These are phyloP conservation scores for Nephrotoma guestfalica DNA, from an alignment of 2,888 invertebrate species.

Conservation along the genomic window DNA sequence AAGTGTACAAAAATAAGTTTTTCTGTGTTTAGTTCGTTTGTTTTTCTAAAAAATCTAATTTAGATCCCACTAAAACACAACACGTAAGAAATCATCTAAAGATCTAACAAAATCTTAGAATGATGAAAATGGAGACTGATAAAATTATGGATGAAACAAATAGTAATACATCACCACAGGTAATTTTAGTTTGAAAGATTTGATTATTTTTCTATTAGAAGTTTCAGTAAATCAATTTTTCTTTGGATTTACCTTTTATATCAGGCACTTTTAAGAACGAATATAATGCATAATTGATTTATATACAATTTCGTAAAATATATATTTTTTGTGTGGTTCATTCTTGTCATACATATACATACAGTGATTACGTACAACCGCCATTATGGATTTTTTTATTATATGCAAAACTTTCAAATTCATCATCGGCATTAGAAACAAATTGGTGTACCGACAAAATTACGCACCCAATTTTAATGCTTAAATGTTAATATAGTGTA, in stretches of 20 bases:
- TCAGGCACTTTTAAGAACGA: neutral
- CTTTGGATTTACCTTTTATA: neutral
- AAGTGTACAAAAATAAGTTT: neutral
- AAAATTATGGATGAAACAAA: conserved; percentile 71
- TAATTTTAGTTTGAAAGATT: neutral
- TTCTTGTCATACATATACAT: neutral
- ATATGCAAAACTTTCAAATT: neutral
- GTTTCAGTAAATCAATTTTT: neutral
- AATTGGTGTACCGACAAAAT: neutral
- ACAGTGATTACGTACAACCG: neutral
- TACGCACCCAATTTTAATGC: neutral
- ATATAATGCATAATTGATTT: neutral
- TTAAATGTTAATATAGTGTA: neutral
- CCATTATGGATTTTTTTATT: neutral
- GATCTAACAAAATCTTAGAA: conserved; percentile 19
- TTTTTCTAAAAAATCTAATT: neutral
- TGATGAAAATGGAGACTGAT: conserved; percentile 86
- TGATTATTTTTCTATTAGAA: neutral
- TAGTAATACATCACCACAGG: conserved; percentile 17
- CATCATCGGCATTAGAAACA: neutral
- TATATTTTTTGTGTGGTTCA: too few relatives aligned
- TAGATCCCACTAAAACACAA: neutral
- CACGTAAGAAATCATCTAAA: neutral
- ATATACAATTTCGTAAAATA: neutral
- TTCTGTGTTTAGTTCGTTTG: neutral